Base-by-base conservation (phyloP, 2,797 vertebrate species). In the Danio albolineatus region DNA sequence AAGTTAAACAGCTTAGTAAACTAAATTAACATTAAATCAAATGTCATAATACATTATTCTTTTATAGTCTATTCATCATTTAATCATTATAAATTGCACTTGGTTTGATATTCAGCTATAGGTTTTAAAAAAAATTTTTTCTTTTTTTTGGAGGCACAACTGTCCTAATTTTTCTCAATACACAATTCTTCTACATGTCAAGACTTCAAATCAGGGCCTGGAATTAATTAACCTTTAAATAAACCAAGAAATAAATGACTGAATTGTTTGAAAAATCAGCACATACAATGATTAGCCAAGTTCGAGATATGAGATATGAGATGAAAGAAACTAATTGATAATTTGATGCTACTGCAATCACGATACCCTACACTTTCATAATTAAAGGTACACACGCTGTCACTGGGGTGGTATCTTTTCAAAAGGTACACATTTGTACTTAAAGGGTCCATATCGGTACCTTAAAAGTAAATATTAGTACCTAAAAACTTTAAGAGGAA, bases 221-320 rank as follows among this genome's bases (percentile, higher is more conserved):
- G 17, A 2, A 66, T 28, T 19, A 14, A 48, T 66, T 48, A 66
- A 48, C 64, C 19, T 28, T 48, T 48, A 28, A 48, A 48, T 19
- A 64, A 51, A 67, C 28, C 66, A 21, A 66, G 12, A 2, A 66
- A 66, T 14, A 66, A 66, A 19, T 66, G 43, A 8, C 46, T 5
- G 62, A 46, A 48, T 46, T 65, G 17, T 19, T 66, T 66, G 62
- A 9, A 66, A 65, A 28, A 7, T 66, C 10, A 66, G 1, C 1
- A 65, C 39, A 46, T 17, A 4, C 2, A 28, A 28, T 14, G 4
- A 66, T 66, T 66, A 46, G 17, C 14, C 19, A 2, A 21, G 43
- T 17, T 65, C 12, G 13, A 14, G 7, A 14, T 21, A 1, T 28
- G 28, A 28, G n/a, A n/a, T 46, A 28, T 14, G 7, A 19, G 43